Conservation (phyloP, 2,888 invertebrate species). For the Isoperla grammatica region DNA sequence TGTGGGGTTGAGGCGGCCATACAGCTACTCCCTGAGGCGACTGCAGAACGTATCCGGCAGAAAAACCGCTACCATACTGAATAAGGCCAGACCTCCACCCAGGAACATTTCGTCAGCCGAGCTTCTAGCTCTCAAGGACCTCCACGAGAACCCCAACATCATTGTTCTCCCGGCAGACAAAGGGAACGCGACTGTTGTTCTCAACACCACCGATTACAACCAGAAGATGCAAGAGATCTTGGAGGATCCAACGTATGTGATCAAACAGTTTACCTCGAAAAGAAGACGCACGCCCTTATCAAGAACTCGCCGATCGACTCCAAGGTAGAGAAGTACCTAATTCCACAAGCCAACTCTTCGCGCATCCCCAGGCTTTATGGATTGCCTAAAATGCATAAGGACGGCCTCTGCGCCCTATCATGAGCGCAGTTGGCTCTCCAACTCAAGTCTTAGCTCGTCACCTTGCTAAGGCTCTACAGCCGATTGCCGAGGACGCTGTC, state of each 20-base stretch:
- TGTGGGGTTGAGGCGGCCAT: not conserved
- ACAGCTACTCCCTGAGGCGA: not conserved
- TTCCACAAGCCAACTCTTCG: not conserved
- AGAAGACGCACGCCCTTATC: not conserved
- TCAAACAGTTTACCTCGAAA: not conserved
- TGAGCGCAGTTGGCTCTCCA: constrained; percentile 16
- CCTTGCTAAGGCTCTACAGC: constrained; percentile 1
- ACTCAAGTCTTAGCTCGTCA: constrained; percentile 7
- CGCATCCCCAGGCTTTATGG: not conserved
- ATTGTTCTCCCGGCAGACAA: not conserved
- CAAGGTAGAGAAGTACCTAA: not conserved
- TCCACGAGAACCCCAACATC: not conserved
- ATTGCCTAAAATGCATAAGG: constrained; percentile 14
- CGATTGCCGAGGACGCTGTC: not conserved
- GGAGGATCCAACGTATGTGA: not conserved
- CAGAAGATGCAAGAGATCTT: not conserved
- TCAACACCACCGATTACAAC: not conserved
- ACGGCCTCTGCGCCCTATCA: constrained; percentile 10
- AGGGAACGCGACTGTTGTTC: constrained; percentile 3
- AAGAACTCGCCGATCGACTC: not conserved
- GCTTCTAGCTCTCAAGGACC: not conserved
- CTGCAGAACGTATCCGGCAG: not conserved
- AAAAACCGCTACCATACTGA: not conserved
- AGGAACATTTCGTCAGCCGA: not conserved
- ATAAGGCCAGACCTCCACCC: not conserved